Evolutionary conservation across 2,888 invertebrate genomes (phyloP), one percentile per base, ranked within the genome.

Genomic region (Dioctria linearis): DNA sequence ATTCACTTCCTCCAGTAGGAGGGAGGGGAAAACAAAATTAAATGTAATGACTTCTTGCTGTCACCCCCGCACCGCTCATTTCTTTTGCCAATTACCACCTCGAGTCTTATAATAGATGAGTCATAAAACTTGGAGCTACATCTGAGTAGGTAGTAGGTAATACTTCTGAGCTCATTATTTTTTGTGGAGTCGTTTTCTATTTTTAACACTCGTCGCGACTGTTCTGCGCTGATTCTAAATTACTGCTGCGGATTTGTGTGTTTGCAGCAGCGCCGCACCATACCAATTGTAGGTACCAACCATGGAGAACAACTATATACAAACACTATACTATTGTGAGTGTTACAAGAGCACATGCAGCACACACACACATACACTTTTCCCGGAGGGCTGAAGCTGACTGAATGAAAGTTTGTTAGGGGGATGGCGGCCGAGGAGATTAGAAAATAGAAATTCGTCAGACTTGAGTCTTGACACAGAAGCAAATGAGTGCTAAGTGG

Each of bases 111-210:
- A 11, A 25, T 3, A 6, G 13, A 43, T 73, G 73, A 59, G 13
- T 73, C 54, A 73, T 73, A 73, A 73, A 73, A 59, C 57, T 39
- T 37, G 6, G 54, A 54, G 54, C 54, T 0, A 11, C 11, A 3
- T 46, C 5, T 46, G 8, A 8, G 4, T 57, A 5, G 57, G 1
- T 13, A 4, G 57, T 54, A 11, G 40, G 25, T 11, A 13, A 8
- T 57, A 6, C 40, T 13, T 4, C 40, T 11, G 57, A 42, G 57
- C 11, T 73, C 40, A 39, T 39, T 40, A 25, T 25, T 25, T 25
- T 25, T 25, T 13, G 39, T 57, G 43, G 13, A 57, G 57, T 13
- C 73, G 39, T 57, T 73, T 73, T 54, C 73, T 73, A 73, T 73
- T 73, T 73, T 73, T 73, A 73, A 51, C 40, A 11, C 42, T 3